Conservation (phyloP, 2,113 vertebrate species). For the Eleginops maclovinus region DNA sequence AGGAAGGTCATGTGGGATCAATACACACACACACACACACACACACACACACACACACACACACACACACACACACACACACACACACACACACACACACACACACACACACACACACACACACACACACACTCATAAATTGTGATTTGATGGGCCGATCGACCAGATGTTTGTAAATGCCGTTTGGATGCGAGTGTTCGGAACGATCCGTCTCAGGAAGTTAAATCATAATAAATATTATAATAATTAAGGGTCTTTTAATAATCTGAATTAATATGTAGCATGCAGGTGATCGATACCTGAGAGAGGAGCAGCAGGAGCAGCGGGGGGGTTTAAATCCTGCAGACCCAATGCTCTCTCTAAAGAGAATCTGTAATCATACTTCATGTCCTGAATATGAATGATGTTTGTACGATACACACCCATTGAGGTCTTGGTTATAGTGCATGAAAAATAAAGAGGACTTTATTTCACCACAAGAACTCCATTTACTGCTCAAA, state of each 20-base stretch:
- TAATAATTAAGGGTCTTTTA: background rate
- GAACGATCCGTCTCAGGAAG: background rate
- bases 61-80: background rate
- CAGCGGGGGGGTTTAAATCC: no score
- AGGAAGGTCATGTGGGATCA: slow-evolving; percentile 35
- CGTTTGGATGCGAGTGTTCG: slow-evolving; percentile 17
- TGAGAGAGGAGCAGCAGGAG: no score
- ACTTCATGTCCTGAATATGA: no score
- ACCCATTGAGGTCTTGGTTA: no score
- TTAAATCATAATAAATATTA: background rate
- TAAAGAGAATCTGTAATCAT: no score
- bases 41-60: background rate
- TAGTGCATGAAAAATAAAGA: no score
- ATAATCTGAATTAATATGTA: background rate
- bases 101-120: background rate
- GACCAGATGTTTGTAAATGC: slow-evolving; percentile 23
- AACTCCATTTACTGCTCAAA: no score
- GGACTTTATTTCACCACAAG: no score
- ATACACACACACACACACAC: slow-evolving; percentile 10
- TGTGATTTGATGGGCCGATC: slow-evolving; percentile 19
- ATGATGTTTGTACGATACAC: no score
- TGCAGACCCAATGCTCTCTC: no score
- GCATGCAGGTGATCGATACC: background rate
- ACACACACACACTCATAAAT: slow-evolving; percentile 10
- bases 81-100: slow-evolving; percentile 3